Percentiles rank a stretch among this genome's conserved stretches.
phyloP scores from a whole-genome alignment of 2,113 vertebrate genomes.

The Bombycilla garrulus region DNA sequence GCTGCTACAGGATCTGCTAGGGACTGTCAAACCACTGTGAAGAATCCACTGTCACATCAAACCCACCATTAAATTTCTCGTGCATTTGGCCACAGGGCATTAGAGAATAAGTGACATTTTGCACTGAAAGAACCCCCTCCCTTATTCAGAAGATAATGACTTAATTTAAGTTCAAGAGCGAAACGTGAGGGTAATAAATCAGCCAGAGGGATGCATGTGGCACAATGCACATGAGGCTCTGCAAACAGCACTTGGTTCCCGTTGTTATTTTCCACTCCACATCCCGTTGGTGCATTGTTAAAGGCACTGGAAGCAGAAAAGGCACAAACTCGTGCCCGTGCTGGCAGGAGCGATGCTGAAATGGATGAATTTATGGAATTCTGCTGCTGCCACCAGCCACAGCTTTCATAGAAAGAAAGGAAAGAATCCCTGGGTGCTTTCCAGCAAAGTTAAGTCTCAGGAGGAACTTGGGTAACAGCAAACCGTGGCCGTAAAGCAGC shows the following conservation, averaged over 20 bases:
- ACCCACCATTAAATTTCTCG: background rate
- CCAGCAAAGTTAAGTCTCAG: background rate
- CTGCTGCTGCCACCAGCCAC: background rate
- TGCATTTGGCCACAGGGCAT: background rate
- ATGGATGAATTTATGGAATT: background rate
- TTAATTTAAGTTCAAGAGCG: background rate
- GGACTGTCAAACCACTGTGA: background rate
- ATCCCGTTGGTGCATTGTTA: background rate
- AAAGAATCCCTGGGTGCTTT: background rate
- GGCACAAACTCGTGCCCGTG: background rate
- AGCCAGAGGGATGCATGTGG: background rate
- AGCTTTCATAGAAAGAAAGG: constrained; percentile 4
- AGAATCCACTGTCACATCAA: background rate
- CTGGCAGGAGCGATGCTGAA: background rate
- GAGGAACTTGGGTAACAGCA: background rate
- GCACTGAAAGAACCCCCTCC: background rate
- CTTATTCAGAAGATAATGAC: background rate
- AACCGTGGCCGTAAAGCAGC: background rate
- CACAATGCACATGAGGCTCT: background rate
- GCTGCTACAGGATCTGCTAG: background rate
- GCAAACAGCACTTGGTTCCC: background rate
- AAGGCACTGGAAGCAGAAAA: background rate
- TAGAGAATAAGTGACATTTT: background rate
- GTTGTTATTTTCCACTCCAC: background rate
- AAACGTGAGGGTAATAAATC: background rate